Base-by-base conservation (phyloP, 30 jellyfish, hydroid and myxozoan genomes). In the Pelagia noctiluca region DNA sequence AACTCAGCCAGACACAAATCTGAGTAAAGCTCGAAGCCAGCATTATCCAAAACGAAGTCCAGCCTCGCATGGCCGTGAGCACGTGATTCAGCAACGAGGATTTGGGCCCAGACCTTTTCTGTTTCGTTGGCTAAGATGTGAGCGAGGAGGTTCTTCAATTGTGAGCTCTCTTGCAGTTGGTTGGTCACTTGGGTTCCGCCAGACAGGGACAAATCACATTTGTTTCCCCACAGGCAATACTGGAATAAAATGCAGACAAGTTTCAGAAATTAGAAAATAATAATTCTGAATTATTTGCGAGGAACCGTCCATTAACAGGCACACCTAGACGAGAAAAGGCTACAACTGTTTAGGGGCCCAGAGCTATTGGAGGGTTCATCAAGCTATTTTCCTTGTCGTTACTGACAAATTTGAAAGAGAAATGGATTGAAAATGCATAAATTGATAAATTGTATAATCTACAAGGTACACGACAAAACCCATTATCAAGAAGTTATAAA, bases 221-320 rank as follows among this genome's bases (percentile, higher is more conserved):
- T 94, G 87, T 94, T 94, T 36, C 99, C 97, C 99, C 99, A 93
- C 22, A 93, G 82, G 68, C 94, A 88, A 63, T 93, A 89, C 99
- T 93, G 64, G 25, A 69, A 75, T 36, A 33, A 35, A 36, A 42
- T 8, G n/a, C n/a, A n/a, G n/a, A n/a, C n/a, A n/a, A n/a, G n/a
- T n/a, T n/a, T n/a, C n/a, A n/a, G n/a, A 13, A 32, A 2, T 16
- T n/a, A 63, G n/a, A n/a, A n/a, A n/a, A n/a, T n/a, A n/a, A n/a
- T n/a, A n/a, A n/a, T n/a, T n/a, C n/a, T n/a, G n/a, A n/a, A n/a
- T n/a, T n/a, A n/a, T n/a, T n/a, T n/a, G n/a, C n/a, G n/a, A n/a
- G n/a, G n/a, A n/a, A n/a, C n/a, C n/a, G n/a, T n/a, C n/a, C n/a
- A n/a, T n/a, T n/a, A n/a, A n/a, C n/a, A n/a, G n/a, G n/a, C n/a